These are phyloP conservation scores for Heliconius ethilla DNA, from an alignment of 2,888 invertebrate species.

Conservation along the genomic window DNA sequence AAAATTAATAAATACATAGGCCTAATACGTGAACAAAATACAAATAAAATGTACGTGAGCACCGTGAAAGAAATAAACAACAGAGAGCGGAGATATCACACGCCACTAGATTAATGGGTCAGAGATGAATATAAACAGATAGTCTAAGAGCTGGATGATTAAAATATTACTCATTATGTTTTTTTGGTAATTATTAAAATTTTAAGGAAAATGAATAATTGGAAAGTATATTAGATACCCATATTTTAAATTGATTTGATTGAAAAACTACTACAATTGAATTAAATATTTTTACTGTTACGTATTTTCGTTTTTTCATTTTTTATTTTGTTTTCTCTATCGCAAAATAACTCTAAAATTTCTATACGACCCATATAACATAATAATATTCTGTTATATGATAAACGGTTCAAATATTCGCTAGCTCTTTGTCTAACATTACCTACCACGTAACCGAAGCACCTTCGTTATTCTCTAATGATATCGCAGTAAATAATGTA, in stretches of 20 bases:
- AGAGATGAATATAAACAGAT: slow-evolving; percentile 31
- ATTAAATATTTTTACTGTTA: too few species aligned
- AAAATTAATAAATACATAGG: slow-evolving; percentile 11
- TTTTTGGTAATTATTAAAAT: too few species aligned
- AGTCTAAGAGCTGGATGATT: slow-evolving; percentile 29
- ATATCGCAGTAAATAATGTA: slow-evolving; percentile 16
- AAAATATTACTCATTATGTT: neutral
- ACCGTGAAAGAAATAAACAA: slow-evolving; percentile 21
- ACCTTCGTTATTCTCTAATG: slow-evolving; percentile 20
- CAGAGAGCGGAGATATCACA: slow-evolving; percentile 20
- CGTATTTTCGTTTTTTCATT: too few species aligned
- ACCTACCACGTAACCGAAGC: slow-evolving; percentile 5
- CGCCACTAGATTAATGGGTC: slow-evolving; percentile 39
- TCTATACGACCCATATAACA: too few species aligned
- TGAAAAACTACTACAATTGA: too few species aligned
- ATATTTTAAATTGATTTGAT: too few species aligned
- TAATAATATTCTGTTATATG: neutral
- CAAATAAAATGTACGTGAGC: slow-evolving; percentile 7
- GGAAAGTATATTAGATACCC: too few species aligned
- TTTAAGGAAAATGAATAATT: too few species aligned
- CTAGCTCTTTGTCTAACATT: slow-evolving; percentile 10
- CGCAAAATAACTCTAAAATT: too few species aligned
- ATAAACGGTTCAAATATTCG: neutral
- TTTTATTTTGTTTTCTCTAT: too few species aligned
- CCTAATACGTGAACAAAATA: slow-evolving; percentile 9